phyloP scores from a whole-genome alignment of 2,888 invertebrate species.

The Megalurothrips usitatus region DNA sequence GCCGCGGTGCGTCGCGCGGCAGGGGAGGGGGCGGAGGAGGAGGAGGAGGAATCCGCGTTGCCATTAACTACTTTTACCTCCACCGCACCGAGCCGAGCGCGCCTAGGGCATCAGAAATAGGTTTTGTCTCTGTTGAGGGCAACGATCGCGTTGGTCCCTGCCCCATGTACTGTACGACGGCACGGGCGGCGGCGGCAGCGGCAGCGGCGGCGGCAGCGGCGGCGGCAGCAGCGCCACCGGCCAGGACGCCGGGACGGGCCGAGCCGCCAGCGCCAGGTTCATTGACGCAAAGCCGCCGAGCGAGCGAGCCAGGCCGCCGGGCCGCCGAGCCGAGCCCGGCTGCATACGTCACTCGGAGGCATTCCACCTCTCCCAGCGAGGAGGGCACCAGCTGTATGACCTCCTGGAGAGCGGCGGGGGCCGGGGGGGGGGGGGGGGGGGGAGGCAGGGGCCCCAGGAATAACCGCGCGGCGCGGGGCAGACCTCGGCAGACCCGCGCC shows the following conservation, averaged over 20 bases:
- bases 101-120: too few species aligned
- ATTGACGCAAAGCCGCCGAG: not conserved
- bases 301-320: not conserved
- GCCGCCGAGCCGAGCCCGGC: not conserved
- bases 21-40: too few species aligned
- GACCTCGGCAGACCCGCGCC: not conserved
- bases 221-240: not conserved
- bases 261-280: not conserved
- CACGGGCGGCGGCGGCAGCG: too few species aligned
- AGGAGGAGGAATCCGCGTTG: too few species aligned
- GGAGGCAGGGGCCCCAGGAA: not conserved
- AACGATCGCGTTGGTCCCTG: conserved; percentile 5
- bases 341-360: not conserved
- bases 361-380: conserved; percentile 1
- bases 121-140: not conserved
- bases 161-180: not conserved
- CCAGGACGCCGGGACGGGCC: not conserved
- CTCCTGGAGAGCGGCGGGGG: not conserved
- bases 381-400: not conserved
- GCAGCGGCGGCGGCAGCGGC: too few species aligned
- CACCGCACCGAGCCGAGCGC: too few species aligned
- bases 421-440: not conserved
- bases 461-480: not conserved
- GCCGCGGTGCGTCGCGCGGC: too few species aligned
- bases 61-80: too few species aligned